Conservation (phyloP, 2,113 vertebrate genomes). For the Halcyon malimbica region DNA sequence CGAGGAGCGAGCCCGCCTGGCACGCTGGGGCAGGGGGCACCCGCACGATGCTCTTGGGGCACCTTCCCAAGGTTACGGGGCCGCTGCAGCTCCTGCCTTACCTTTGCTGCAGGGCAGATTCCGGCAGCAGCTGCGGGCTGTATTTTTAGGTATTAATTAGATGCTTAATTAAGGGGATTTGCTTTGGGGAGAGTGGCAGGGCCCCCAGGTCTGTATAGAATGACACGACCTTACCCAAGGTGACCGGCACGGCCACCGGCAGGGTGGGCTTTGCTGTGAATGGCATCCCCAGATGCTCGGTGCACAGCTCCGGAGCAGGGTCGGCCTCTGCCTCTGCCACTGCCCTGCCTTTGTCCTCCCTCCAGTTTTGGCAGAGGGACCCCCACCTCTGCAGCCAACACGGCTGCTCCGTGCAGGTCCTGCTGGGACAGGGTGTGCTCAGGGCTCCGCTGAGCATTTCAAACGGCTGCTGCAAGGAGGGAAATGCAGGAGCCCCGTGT, state of each 20-base stretch:
- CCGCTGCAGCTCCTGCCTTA: background rate
- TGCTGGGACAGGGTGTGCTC: accelerated
- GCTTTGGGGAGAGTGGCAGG: constrained; percentile 16
- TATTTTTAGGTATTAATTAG: constrained; percentile 72
- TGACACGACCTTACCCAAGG: constrained; percentile 43
- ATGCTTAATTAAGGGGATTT: constrained; percentile 53
- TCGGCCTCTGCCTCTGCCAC: too few species aligned
- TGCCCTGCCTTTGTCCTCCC: background rate
- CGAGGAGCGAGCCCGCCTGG: accelerated
- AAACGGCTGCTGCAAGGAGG: background rate
- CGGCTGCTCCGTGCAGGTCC: accelerated
- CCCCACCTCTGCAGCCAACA: background rate
- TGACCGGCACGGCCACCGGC: background rate
- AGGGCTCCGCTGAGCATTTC: accelerated
- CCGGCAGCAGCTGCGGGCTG: constrained; percentile 51
- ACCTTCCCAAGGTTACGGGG: background rate
- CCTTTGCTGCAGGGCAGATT: constrained; percentile 59
- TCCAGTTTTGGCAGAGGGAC: background rate
- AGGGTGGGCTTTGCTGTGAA: background rate
- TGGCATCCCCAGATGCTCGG: background rate
- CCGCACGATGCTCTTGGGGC: background rate
- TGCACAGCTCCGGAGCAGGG: accelerated
- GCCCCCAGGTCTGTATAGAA: constrained; percentile 41
- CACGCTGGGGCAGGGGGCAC: background rate
- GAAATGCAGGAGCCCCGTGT: accelerated